phyloP scores from a whole-genome alignment of 2,113 vertebrate species.

The Hylia prasina region DNA sequence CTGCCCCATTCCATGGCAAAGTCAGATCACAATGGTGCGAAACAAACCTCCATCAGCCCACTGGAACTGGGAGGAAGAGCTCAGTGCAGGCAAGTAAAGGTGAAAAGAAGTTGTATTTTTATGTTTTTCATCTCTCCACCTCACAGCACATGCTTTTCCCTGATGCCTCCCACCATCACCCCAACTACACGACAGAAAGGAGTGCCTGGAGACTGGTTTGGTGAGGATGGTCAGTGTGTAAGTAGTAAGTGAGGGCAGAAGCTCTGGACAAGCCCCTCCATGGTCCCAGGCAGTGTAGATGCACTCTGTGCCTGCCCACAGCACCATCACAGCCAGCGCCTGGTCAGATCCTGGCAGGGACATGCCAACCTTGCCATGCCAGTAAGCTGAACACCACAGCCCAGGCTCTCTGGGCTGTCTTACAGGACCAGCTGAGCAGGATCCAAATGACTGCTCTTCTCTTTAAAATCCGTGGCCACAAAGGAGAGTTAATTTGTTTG shows the following conservation, averaged over 20 bases:
- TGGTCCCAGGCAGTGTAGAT: not conserved
- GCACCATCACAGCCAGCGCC: not conserved
- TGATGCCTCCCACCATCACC: not conserved
- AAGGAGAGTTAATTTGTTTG: constrained; percentile 4
- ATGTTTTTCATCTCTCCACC: not conserved
- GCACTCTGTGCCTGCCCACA: fast-evolving
- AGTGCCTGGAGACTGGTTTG: not conserved
- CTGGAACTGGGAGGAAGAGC: not conserved
- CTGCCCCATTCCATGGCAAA: not conserved
- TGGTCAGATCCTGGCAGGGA: not conserved
- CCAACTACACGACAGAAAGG: not conserved
- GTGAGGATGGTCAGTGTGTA: not conserved
- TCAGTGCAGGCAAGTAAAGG: not conserved
- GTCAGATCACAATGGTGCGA: not conserved
- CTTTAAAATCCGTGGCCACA: not conserved
- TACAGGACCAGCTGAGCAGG: not conserved
- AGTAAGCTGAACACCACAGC: not conserved
- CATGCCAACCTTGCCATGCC: fast-evolving
- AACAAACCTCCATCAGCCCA: not conserved
- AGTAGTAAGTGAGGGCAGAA: not conserved
- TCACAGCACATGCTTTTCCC: not conserved
- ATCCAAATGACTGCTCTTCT: not conserved
- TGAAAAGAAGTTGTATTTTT: not conserved
- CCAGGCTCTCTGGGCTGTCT: not conserved
- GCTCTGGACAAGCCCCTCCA: not conserved